Evolutionary conservation across 64 coral and sea anemone species (phyloP).

Genomic region (Exaiptasia diaphana): DNA sequence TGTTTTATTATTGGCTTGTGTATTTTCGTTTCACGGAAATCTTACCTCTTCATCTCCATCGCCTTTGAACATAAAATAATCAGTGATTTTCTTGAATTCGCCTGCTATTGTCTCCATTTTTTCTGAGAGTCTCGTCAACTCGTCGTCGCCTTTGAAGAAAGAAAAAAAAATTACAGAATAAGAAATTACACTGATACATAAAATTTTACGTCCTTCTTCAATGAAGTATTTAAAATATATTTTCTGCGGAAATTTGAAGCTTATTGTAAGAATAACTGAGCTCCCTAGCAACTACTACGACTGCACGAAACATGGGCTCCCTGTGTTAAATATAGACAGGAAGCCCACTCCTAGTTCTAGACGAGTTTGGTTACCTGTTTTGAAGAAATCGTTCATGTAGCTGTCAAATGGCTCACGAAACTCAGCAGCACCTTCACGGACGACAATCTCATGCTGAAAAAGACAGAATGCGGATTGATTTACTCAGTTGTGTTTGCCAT

Average conservation of each 20-base stretch:
- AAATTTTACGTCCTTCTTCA: no score
- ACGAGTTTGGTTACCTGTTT: constrained; percentile 51
- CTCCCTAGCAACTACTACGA: no score
- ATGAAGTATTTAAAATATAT: no score
- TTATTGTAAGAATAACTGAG: no score
- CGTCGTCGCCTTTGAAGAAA: constrained; percentile 39
- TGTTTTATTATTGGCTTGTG: no score
- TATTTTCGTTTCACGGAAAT: no score
- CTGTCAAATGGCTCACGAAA: constrained; percentile 42
- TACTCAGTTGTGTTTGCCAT: no score
- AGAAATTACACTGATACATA: background rate
- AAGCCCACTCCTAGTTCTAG: no score
- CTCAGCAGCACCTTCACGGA: background rate
- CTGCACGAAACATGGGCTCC: no score
- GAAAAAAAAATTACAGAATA: background rate
- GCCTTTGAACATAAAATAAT: constrained; percentile 66
- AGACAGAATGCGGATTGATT: background rate
- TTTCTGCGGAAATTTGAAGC: no score
- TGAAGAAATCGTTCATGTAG: constrained; percentile 48
- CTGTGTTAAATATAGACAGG: no score
- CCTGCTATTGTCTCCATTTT: constrained; percentile 66
- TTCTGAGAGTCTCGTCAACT: constrained; percentile 44
- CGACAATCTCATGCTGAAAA: constrained; percentile 56
- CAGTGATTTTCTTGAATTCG: constrained; percentile 54
- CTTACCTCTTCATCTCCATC: constrained; percentile 64